Evolutionary conservation across 2,113 vertebrate genomes (phyloP), one percentile per base, ranked within the genome.

Genomic region (Orientallactaga bullata): DNA sequence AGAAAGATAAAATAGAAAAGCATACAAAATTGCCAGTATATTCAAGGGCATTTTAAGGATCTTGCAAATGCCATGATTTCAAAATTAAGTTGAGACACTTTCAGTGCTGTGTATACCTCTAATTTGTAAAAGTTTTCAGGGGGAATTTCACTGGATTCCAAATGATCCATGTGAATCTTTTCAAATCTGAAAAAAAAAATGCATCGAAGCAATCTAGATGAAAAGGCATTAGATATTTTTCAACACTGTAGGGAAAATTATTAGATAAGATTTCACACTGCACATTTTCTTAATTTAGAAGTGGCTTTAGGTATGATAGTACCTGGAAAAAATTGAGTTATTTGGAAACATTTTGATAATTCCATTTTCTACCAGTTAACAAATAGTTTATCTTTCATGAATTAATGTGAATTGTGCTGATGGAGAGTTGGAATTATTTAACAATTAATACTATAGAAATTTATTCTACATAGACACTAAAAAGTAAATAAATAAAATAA

Each of bases 151-250:
- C 39, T 90, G 82, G 4, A 93, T 96, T 95, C 32, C 65, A 88
- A 90, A 92, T 71, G 18, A 17, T 91, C 61, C 8, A 12, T 68
- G 65, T 76, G 42, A 91, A 37, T 83, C 30, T 61, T 30, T 71
- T 61, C 21, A 82, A 95, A 69, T 69, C 7, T 83, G 76, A 55
- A 77, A 96, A 93, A 39, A 55, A 77, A 96, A 93, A 39, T 42
- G 9, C 5, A 84, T 23, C 23, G 39, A 69, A 18, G 10, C 26
- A 77, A 47, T 92, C 61, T 87, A 61, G 51, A 55, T 81, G 24
- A 72, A 60, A 68, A 94, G 76, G 5, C 24, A 39, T 96, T 92
- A 92, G 95, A 71, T 91, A 85, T 94, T 84, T 84, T 90, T n/a
- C 47, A 94, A 37, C 11, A 81, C 28, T 55, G 23, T 72, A 61